A percentile compares a stretch with the other conserved stretches of the same genome.
Evolutionary conservation across 2,888 invertebrate genomes (phyloP).

Genomic region (Dioctria linearis): DNA sequence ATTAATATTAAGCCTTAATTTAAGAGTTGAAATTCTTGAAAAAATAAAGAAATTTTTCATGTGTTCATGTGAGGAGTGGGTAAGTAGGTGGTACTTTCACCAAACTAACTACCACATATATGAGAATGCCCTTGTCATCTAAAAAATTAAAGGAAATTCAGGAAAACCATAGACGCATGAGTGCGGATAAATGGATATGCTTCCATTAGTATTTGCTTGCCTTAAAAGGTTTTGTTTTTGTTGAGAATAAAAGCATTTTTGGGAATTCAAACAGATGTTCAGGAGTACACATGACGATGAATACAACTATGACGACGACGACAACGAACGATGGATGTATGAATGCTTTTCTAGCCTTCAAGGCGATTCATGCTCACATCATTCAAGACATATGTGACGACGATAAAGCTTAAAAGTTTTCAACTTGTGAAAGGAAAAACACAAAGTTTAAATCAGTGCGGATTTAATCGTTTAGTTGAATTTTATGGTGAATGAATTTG

Average conservation of each 20-base stretch:
- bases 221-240: conserved; percentile 55
- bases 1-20: too few species aligned
- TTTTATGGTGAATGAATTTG: conserved; percentile 53
- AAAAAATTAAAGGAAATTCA: conserved; percentile 36
- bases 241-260: conserved; percentile 57
- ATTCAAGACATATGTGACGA: conserved; percentile 9
- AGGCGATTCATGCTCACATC: conserved; percentile 5
- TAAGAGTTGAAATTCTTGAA: too few species aligned
- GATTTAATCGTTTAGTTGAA: conserved; percentile 60
- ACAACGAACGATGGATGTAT: not conserved
- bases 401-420: conserved; percentile 53
- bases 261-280: conserved; percentile 56
- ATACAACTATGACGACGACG: too few species aligned
- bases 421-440: conserved; percentile 10
- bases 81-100: not conserved
- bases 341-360: conserved; percentile 15
- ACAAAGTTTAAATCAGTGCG: conserved; percentile 55
- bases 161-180: conserved; percentile 10
- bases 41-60: not conserved
- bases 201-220: conserved; percentile 42
- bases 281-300: not conserved
- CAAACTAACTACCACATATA: not conserved
- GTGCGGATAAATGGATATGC: conserved; percentile 43
- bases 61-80: not conserved
- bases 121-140: conserved; percentile 10